Base-by-base conservation (phyloP, 2,113 vertebrate genomes). In the Poeciliopsis turrubarensis region DNA sequence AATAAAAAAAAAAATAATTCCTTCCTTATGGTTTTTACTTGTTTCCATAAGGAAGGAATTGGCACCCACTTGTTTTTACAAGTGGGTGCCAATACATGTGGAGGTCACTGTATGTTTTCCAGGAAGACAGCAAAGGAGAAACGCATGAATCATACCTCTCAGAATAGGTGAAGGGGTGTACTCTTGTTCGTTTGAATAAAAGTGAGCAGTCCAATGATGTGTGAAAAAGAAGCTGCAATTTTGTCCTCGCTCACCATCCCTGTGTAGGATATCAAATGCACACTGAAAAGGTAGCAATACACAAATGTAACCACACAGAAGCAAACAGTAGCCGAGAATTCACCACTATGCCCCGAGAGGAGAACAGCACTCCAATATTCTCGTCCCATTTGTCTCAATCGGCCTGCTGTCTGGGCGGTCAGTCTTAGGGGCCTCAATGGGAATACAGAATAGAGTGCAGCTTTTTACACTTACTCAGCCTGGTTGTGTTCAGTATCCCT, bases 301-400 rank as follows among this genome's bases (percentile, higher is more conserved):
- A 71, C 65, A 80, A 68, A 82, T 68, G 65, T 64, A 63, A 47
- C 51, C 68, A 51, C 19, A 39, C 66, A 86, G 68, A 85, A 80
- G 84, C 32, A 60, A 78, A 75, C 75, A 63, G 34, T 68, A 70
- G 10, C 75, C 80, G 73, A 79, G 78, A 89, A 91, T 80, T 73
- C 79, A 86, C 80, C 82, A 86, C 67, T 81, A 71, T 74, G 71
- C 63, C 74, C 80, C 68, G 62, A 83, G 73, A 86, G 78, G 64
- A 82, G 77, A 86, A 81, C 76, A 81, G 88, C 79, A 68, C 85
- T 86, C 86, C 83, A 79, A 82, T 78, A 81, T 81, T 81, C 83
- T 77, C n/a, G 32, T 79, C 79, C 86, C 90, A 92, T 92, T 92
- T 92, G 90, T 92, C 89, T 92, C 91, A 88, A 92, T 92, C 60